A percentile compares a stretch with the other conserved stretches of the same genome.
phyloP scores from a whole-genome alignment of 2,113 vertebrate genomes.

The Pomatorhinus ruficollis region DNA sequence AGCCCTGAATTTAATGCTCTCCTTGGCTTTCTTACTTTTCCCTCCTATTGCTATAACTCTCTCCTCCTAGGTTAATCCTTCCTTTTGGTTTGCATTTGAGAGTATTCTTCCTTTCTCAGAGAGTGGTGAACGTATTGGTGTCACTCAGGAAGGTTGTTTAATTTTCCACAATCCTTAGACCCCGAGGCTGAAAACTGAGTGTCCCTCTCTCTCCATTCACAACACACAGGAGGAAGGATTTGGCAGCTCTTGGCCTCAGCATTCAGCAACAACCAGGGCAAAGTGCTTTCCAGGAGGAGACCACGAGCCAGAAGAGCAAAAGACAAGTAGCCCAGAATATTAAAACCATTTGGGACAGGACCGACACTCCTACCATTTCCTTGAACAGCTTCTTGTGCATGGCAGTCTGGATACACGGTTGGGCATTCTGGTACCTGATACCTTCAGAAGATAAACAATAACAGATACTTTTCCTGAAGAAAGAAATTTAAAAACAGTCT shows the following conservation, averaged over 20 bases:
- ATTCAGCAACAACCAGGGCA: not conserved
- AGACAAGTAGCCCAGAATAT: not conserved
- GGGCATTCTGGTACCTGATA: not conserved
- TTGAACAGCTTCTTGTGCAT: not conserved
- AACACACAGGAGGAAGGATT: not conserved
- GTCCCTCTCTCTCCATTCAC: not conserved
- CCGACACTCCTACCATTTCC: not conserved
- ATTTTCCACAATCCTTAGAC: not conserved
- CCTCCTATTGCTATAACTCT: not conserved
- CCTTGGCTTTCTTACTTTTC: not conserved
- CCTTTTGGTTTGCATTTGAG: not conserved
- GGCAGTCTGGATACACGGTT: not conserved
- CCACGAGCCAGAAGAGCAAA: accelerated
- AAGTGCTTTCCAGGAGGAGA: not conserved
- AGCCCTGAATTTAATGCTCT: not conserved
- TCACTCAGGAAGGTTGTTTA: not conserved
- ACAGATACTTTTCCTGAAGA: not conserved
- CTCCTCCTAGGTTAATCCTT: not conserved
- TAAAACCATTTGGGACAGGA: not conserved
- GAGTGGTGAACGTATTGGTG: not conserved
- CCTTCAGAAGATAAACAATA: not conserved
- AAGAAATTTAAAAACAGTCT: not conserved
- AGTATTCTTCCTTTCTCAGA: not conserved
- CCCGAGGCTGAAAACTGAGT: not conserved
- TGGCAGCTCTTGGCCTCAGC: not conserved